A percentile compares a stretch with the other conserved stretches of the same genome.
Evolutionary conservation across 2,113 vertebrate genomes (phyloP).

Genomic region (Butastur rufipennis): DNA sequence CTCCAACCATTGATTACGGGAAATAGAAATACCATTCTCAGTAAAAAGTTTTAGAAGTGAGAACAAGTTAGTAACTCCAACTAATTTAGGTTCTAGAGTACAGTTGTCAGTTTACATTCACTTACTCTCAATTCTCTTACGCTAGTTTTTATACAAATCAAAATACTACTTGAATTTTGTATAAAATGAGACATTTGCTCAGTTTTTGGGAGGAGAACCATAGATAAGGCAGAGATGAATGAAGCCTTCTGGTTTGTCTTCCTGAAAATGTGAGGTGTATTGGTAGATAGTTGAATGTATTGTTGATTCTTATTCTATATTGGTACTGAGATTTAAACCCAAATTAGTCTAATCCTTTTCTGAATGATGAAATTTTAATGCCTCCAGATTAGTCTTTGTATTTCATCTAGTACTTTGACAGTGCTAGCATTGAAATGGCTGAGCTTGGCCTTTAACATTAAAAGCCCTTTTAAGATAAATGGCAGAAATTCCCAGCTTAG

Average conservation of each 20-base stretch:
- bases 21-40: neutral
- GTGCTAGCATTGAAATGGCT: neutral
- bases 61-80: neutral
- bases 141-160: neutral
- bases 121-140: neutral
- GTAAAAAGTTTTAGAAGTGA: neutral
- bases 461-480: neutral
- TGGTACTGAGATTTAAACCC: neutral
- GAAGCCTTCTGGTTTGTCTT: accelerated
- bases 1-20: neutral
- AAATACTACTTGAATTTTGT: neutral
- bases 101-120: neutral
- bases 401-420: neutral
- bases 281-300: neutral
- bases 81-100: neutral
- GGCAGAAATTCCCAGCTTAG: neutral
- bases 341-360: neutral
- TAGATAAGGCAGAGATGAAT: neutral
- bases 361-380: neutral
- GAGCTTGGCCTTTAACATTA: neutral
- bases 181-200: neutral
- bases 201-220: neutral
- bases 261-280: neutral
- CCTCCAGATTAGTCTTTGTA: accelerated
- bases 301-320: neutral